Percentiles rank a stretch among this genome's conserved stretches.
Evolutionary conservation across 2,113 vertebrate genomes (phyloP).

Genomic region (Scortum barcoo): DNA sequence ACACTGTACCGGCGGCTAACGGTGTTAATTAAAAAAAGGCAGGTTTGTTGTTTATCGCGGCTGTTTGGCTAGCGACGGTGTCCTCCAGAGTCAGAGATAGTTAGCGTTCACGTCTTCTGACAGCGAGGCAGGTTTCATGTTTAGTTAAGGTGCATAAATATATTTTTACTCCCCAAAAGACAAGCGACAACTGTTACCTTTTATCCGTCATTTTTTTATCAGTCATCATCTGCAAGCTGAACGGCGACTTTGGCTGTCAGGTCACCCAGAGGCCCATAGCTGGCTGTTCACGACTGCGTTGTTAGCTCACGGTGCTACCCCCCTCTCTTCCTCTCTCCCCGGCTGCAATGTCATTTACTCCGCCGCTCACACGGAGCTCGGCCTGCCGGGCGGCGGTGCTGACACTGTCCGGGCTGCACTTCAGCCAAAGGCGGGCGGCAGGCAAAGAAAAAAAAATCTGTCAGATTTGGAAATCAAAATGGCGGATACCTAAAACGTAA

Average conservation of each 20-base stretch:
- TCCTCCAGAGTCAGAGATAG: slow-evolving; percentile 30
- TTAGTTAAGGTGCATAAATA: not conserved
- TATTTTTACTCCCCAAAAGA: not conserved
- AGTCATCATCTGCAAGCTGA: slow-evolving; percentile 12
- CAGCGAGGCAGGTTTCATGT: slow-evolving; percentile 9
- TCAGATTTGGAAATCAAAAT: slow-evolving; percentile 79
- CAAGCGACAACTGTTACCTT: slow-evolving; percentile 54
- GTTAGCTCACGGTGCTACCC: slow-evolving; percentile 50
- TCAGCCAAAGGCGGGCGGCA: slow-evolving; percentile 22
- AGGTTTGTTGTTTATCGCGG: not conserved
- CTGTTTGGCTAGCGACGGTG: slow-evolving; percentile 19
- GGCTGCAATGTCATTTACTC: slow-evolving; percentile 66
- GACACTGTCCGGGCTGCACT: slow-evolving; percentile 37
- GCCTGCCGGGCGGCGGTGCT: not conserved
- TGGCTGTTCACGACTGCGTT: slow-evolving; percentile 38
- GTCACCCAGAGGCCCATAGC: slow-evolving; percentile 67
- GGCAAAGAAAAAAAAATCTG: slow-evolving; percentile 52
- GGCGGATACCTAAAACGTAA: slow-evolving; percentile 72
- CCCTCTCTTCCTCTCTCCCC: too few species aligned
- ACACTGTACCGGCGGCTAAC: not conserved
- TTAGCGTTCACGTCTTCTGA: slow-evolving; percentile 23
- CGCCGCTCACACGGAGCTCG: slow-evolving; percentile 22
- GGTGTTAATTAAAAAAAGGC: slow-evolving; percentile 17
- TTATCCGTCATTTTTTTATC: slow-evolving; percentile 38
- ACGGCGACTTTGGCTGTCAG: slow-evolving; percentile 47